phyloP scores from a whole-genome alignment of 64 coral and sea anemone genomes.

The Platygyra sinensis region DNA sequence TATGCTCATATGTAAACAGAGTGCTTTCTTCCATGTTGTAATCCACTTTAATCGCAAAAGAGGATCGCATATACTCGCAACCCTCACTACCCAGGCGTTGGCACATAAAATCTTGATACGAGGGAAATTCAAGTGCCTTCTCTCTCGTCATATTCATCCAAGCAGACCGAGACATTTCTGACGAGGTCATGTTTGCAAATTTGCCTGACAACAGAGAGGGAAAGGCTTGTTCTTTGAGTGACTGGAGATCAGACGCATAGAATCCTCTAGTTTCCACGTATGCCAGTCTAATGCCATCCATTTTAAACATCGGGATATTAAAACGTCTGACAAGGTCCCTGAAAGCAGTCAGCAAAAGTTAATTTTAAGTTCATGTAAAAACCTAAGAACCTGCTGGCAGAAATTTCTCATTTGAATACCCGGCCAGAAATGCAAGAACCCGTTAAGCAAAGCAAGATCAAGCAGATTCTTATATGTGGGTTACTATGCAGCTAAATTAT shows the following conservation, averaged over 20 bases:
- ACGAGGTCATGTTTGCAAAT: not conserved
- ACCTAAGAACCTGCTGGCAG: too few relatives aligned
- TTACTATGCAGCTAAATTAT: too few relatives aligned
- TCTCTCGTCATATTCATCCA: not conserved
- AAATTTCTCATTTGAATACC: too few relatives aligned
- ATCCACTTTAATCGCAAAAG: not conserved
- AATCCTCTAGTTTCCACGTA: not conserved
- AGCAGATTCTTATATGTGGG: too few relatives aligned
- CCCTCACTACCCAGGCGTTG: not conserved
- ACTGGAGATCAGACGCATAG: not conserved
- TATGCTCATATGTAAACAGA: not conserved
- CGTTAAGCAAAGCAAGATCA: too few relatives aligned
- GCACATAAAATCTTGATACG: constrained; percentile 13
- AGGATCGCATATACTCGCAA: not conserved
- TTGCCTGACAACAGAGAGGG: not conserved
- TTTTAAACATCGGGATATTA: not conserved
- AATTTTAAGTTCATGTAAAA: not conserved
- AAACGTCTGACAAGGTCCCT: not conserved
- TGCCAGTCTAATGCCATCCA: not conserved
- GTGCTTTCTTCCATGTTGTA: not conserved
- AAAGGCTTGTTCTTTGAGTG: not conserved
- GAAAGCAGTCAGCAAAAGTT: not conserved
- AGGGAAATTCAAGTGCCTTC: not conserved
- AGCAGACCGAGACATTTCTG: not conserved
- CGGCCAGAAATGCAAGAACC: too few relatives aligned